These are phyloP conservation scores for Temnothorax ravouxi DNA, from an alignment of 2,888 invertebrate genomes.

Conservation along the genomic window DNA sequence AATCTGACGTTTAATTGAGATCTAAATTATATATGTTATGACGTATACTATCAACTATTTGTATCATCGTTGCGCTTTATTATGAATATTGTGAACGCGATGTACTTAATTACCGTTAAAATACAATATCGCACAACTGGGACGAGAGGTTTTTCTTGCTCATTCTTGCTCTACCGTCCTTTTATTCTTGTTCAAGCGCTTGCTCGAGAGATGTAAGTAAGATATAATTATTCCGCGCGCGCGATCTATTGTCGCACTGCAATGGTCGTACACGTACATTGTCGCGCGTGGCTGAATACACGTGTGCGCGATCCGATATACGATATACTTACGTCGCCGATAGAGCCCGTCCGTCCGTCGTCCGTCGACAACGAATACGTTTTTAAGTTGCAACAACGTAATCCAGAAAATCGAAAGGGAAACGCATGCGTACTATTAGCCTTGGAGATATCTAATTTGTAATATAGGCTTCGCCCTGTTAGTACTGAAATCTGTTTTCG, in stretches of 20 bases:
- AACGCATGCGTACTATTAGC: conserved; percentile 20
- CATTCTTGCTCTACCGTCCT: not conserved
- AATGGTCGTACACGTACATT: not conserved
- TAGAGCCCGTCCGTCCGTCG: not conserved
- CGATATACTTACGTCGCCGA: no score
- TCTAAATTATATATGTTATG: not conserved
- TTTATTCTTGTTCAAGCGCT: conserved; percentile 21
- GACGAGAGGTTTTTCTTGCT: conserved; percentile 1
- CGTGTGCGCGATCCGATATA: not conserved
- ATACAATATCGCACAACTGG: conserved; percentile 40
- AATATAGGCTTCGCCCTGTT: not conserved
- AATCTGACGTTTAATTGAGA: not conserved
- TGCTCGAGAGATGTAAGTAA: not conserved
- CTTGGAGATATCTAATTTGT: conserved; percentile 8
- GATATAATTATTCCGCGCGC: conserved; percentile 28
- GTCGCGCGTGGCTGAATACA: not conserved
- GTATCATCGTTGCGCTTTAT: not conserved
- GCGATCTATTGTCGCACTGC: not conserved
- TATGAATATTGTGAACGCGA: conserved; percentile 1
- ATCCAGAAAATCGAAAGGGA: conserved; percentile 23
- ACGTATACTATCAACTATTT: no score
- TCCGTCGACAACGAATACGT: conserved; percentile 4
- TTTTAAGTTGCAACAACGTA: conserved; percentile 30
- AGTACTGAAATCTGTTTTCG: not conserved
- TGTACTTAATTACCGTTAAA: conserved; percentile 13